Base-by-base conservation (phyloP, 2,113 vertebrate genomes). In the Hirundichthys speculiger region DNA sequence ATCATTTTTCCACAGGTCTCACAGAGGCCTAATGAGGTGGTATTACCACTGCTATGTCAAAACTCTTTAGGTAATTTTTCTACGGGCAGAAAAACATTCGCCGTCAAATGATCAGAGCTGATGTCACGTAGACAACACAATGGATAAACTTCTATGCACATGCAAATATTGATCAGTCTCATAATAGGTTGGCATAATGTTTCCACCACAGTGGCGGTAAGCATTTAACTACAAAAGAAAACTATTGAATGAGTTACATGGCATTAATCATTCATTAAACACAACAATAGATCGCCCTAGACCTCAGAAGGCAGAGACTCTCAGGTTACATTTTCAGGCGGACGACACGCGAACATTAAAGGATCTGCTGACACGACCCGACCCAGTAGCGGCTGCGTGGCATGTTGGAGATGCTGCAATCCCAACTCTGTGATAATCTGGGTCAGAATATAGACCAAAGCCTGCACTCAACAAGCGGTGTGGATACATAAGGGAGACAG, bases 231-330 rank as follows among this genome's bases (percentile, higher is more conserved):
- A 21, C 39, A 59, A 11, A 59, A 73, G 3, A 39, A 62, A 73
- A 64, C 38, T 34, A 64, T 24, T 57, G 59, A 77, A 69, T 54
- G 47, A 63, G 39, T 75, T 46, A 20, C 24, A 62, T 54, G 38
- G 48, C 53, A 82, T 84, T 63, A 84, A 84, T 73, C 53, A 72
- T 77, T 82, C 25, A 72, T 77, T 69, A 58, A 84, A 77, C 24
- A 80, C 8, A 34, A 34, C 30, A 34, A 34, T 34, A 34, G 30
- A 34, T 34, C 30, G 11, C 30, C 30, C 14, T 5, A 21, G 65
- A 58, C 46, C 59, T 65, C 53, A 47, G 62, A 53, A 47, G 49
- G 48, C 45, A 53, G 15, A 24, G 15, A 24, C 7, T 60, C 55
- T 82, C 49, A 2, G 7, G 13, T 73, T 73, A 59, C 67, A 53